Conservation (phyloP, 2,113 vertebrate species). For the Bucco capensis region DNA sequence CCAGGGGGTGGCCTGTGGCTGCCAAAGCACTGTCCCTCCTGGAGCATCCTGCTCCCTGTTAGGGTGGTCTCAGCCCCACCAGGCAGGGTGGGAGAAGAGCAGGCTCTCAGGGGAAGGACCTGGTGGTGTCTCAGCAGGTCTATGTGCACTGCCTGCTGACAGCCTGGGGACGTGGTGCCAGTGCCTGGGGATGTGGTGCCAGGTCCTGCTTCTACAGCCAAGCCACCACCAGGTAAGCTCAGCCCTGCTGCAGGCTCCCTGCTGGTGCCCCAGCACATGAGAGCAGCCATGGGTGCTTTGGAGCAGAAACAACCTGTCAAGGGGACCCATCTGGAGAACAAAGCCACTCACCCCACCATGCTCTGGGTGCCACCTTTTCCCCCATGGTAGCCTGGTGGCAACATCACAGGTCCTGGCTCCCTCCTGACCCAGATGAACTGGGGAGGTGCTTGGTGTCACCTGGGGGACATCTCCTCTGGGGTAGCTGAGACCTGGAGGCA, state of each 20-base stretch:
- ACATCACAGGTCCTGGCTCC: not conserved
- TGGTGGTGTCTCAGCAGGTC: not conserved
- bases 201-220: conserved; percentile 45
- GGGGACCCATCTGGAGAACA: not conserved
- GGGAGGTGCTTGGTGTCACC: not conserved
- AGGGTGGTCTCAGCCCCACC: accelerated
- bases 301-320: not conserved
- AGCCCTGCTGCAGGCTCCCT: accelerated
- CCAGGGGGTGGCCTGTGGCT: too few species aligned
- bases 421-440: accelerated
- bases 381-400: accelerated
- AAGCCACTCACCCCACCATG: accelerated
- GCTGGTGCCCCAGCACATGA: accelerated
- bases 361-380: not conserved
- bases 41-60: not conserved
- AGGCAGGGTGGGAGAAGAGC: not conserved
- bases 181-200: accelerated
- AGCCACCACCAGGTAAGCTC: not conserved
- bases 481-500: not conserved
- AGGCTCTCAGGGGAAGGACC: accelerated
- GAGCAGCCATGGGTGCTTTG: not conserved
- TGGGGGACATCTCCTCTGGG: not conserved
- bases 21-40: not conserved
- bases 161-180: accelerated
- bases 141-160: conserved; percentile 28